Percentiles rank a stretch among this genome's conserved stretches.
These are phyloP conservation scores for Sarcophaga bullata DNA, from an alignment of 1,140 invertebrate species.

Conservation along the genomic window DNA sequence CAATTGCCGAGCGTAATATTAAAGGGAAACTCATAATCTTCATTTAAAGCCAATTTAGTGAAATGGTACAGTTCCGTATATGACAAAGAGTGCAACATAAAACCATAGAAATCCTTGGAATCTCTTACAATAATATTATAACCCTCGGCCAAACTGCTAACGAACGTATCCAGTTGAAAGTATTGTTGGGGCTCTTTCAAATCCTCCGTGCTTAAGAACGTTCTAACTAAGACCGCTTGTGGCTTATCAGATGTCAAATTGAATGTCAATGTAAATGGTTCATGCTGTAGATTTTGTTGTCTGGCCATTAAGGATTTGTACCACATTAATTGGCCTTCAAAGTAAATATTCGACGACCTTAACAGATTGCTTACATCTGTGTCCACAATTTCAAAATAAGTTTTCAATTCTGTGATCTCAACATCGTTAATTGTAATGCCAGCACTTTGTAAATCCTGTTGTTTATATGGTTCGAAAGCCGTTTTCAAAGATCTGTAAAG, in stretches of 20 bases:
- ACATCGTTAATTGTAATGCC: neutral
- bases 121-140: conserved; percentile 46
- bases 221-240: conserved; percentile 46
- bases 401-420: neutral
- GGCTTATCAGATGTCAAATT: conserved; percentile 48
- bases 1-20: conserved; percentile 51
- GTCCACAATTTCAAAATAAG: neutral
- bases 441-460: neutral
- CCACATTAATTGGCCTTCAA: conserved; percentile 1
- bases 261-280: conserved; percentile 22
- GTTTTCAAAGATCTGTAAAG: neutral
- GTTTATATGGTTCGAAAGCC: neutral
- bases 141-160: conserved; percentile 47
- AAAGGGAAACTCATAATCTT: conserved; percentile 48
- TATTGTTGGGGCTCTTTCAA: too few relatives aligned
- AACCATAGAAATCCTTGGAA: conserved; percentile 45
- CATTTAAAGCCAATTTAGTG: conserved; percentile 46
- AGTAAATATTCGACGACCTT: neutral
- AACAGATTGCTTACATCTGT: conserved; percentile 3
- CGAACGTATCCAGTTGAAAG: conserved; percentile 49
- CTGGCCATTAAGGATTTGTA: neutral
- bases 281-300: neutral
- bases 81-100: conserved; percentile 47
- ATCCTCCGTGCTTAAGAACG: conserved; percentile 37
- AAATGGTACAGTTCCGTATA: conserved; percentile 50